A percentile compares a stretch with the other conserved stretches of the same genome.
Evolutionary conservation across 2,113 vertebrate genomes (phyloP).

Genomic region (Sceloporus tristichus): DNA sequence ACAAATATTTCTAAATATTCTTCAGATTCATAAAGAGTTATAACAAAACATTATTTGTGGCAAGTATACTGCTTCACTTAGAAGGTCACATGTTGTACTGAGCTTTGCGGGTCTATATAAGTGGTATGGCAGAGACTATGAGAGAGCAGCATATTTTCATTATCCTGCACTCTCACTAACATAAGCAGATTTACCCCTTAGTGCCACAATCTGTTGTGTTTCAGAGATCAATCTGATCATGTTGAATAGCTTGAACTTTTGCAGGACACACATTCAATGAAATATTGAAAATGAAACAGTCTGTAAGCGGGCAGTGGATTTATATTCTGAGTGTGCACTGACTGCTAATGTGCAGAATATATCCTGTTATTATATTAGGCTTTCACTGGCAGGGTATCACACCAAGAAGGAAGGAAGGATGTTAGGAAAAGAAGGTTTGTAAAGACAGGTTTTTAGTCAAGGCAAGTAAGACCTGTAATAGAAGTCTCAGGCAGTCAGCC

Average conservation of each 20-base stretch:
- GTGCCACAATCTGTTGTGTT: not conserved
- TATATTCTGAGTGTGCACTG: not conserved
- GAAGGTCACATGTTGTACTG: not conserved
- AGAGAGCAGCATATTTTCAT: not conserved
- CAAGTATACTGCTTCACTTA: not conserved
- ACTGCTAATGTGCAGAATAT: constrained; percentile 10
- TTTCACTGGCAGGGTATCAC: not conserved
- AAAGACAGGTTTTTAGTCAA: not conserved
- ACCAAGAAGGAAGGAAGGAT: not conserved
- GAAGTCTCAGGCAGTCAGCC: not conserved
- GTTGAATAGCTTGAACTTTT: constrained; percentile 15
- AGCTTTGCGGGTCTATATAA: not conserved
- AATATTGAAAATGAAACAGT: constrained; percentile 11
- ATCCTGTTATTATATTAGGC: not conserved
- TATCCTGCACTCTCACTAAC: not conserved
- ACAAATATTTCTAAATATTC: too few relatives aligned
- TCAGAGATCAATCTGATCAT: constrained; percentile 21
- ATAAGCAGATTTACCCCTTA: not conserved
- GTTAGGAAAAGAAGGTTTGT: not conserved
- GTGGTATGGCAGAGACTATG: not conserved
- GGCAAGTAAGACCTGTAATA: not conserved
- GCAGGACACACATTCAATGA: not conserved
- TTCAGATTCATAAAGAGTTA: too few relatives aligned
- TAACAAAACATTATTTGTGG: not conserved
- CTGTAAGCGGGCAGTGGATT: not conserved